phyloP scores from a whole-genome alignment of 2,888 invertebrate genomes.

The Isotomurus palustris region DNA sequence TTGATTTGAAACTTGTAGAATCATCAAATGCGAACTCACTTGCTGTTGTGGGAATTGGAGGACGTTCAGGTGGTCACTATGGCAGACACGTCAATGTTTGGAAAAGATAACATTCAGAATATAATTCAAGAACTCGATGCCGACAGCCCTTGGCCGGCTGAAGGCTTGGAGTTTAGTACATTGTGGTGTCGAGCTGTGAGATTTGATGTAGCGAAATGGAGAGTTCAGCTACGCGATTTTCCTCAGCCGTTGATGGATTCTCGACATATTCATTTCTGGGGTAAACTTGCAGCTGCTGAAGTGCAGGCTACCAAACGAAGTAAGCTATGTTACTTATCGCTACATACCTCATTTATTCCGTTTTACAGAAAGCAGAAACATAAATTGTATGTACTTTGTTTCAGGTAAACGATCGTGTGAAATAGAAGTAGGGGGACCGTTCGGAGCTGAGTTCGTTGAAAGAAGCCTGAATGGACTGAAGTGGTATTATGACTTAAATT shows the following conservation, averaged over 20 bases:
- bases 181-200: conserved; percentile 88
- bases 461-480: conserved; percentile 91
- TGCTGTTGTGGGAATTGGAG: conserved; percentile 82
- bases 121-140: conserved; percentile 76
- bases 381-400: conserved; percentile 7
- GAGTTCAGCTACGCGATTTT: conserved; percentile 85
- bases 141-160: conserved; percentile 88
- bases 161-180: conserved; percentile 79
- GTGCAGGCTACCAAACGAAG: conserved; percentile 67
- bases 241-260: conserved; percentile 87
- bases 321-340: conserved; percentile 40
- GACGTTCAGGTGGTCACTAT: conserved; percentile 69
- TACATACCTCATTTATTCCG: background rate
- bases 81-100: conserved; percentile 83
- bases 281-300: conserved; percentile 85
- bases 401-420: conserved; percentile 69
- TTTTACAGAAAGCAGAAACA: background rate
- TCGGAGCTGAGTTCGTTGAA: conserved; percentile 74
- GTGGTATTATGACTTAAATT: conserved; percentile 96
- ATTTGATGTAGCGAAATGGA: conserved; percentile 78
- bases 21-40: conserved; percentile 63
- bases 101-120: conserved; percentile 66
- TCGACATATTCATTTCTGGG: conserved; percentile 79
- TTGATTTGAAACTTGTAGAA: conserved; percentile 21
- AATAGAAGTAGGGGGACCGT: conserved; percentile 78